These are phyloP conservation scores for Oasisia sp. DNA, from an alignment of 2,888 invertebrate genomes.

Conservation along the genomic window DNA sequence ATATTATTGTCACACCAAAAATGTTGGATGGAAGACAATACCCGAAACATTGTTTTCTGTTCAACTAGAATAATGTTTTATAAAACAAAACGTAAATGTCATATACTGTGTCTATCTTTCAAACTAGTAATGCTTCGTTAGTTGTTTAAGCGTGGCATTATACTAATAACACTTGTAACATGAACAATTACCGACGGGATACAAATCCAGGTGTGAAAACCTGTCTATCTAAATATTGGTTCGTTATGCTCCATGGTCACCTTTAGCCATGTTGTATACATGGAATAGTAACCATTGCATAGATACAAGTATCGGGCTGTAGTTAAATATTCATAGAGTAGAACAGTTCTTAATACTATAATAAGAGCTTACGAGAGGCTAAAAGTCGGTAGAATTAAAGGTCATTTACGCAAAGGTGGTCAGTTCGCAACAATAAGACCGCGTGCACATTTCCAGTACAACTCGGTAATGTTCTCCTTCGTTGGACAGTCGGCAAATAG, in stretches of 20 bases:
- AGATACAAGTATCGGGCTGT: background rate
- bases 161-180: background rate
- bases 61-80: too few species aligned
- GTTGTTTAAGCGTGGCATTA: background rate
- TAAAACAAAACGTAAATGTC: background rate
- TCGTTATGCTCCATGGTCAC: background rate
- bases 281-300: background rate
- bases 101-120: background rate
- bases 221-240: background rate
- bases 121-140: background rate
- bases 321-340: background rate
- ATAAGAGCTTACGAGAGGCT: background rate
- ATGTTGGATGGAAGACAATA: too few species aligned
- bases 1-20: too few species aligned
- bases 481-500: too few species aligned
- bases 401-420: too few species aligned
- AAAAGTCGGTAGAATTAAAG: background rate
- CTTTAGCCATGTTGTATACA: background rate
- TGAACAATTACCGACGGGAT: background rate
- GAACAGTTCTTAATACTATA: background rate
- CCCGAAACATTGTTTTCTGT: too few species aligned
- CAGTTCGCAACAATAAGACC: background rate
- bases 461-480: background rate
- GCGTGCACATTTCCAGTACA: background rate
- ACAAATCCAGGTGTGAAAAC: background rate